Percentiles rank a stretch among this genome's conserved stretches.
Conservation (phyloP, 2,797 vertebrate genomes). For the Ctenopoma kingsleyae region DNA sequence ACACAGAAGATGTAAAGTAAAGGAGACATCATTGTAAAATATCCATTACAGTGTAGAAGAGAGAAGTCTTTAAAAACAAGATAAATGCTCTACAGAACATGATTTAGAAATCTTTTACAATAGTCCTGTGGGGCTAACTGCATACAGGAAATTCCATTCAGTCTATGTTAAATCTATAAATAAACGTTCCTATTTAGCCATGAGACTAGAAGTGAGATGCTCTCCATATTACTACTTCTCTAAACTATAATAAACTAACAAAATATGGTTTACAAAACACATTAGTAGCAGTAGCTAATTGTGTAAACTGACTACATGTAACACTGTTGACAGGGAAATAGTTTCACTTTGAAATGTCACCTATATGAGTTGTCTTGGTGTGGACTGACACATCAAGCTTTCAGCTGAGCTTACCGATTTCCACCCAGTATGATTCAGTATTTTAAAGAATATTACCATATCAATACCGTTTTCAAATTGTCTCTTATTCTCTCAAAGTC, state of each 20-base stretch:
- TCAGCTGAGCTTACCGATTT: slow-evolving; percentile 40
- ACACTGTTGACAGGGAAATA: slow-evolving; percentile 6
- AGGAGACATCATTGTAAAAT: slow-evolving; percentile 59
- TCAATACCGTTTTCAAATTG: slow-evolving; percentile 26
- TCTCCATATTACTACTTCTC: slow-evolving; percentile 8
- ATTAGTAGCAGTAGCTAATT: not conserved
- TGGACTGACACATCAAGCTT: slow-evolving; percentile 6
- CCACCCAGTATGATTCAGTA: slow-evolving; percentile 18
- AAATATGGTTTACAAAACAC: slow-evolving; percentile 10
- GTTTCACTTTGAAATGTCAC: slow-evolving; percentile 24
- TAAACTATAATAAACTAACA: slow-evolving; percentile 9
- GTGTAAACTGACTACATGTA: not conserved
- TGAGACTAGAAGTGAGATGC: not conserved
- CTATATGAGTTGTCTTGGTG: slow-evolving; percentile 1
- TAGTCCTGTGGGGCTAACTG: slow-evolving; percentile 58
- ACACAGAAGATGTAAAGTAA: slow-evolving; percentile 41
- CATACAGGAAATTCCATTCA: slow-evolving; percentile 50
- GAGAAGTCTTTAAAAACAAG: slow-evolving; percentile 56
- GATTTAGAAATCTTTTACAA: slow-evolving; percentile 67
- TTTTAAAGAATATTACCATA: slow-evolving; percentile 40
- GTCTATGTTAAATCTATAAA: slow-evolving; percentile 64
- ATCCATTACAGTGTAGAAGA: slow-evolving; percentile 47
- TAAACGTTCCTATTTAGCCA: slow-evolving; percentile 48
- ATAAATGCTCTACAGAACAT: slow-evolving; percentile 64
- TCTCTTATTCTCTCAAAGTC: slow-evolving; percentile 17